Evolutionary conservation across 2,797 vertebrate species (phyloP).

Genomic region (Garrulus glandarius): DNA sequence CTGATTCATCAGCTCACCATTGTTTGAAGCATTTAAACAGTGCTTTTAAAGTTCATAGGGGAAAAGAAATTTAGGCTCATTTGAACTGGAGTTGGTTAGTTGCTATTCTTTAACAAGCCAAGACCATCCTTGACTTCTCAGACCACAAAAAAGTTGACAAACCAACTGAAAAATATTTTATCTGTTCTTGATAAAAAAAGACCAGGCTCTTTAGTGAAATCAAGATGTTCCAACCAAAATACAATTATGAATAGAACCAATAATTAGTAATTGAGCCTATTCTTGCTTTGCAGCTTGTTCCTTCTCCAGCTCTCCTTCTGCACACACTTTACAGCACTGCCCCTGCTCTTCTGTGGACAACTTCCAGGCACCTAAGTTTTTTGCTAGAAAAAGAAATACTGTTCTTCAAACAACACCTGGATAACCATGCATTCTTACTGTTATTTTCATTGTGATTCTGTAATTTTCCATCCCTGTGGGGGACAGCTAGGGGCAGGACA

Average conservation of each 20-base stretch:
- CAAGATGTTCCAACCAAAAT: not conserved
- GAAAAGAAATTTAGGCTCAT: not conserved
- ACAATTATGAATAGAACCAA: not conserved
- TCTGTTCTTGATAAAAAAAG: not conserved
- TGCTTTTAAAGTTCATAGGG: not conserved
- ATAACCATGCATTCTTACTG: not conserved
- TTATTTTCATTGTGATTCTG: not conserved
- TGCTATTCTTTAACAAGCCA: not conserved
- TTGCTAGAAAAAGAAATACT: not conserved
- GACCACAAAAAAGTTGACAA: not conserved
- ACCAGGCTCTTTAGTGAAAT: not conserved
- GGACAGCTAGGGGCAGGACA: not conserved
- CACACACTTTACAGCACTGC: not conserved
- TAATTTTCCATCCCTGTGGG: not conserved
- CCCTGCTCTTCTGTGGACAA: not conserved
- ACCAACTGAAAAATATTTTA: not conserved
- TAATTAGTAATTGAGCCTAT: not conserved
- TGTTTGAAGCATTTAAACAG: not conserved
- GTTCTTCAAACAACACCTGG: not conserved
- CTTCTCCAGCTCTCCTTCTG: not conserved
- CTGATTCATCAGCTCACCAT: constrained; percentile 7
- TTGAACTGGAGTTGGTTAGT: not conserved
- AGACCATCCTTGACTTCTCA: not conserved
- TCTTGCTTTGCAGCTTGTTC: not conserved
- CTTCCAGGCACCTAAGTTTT: not conserved